Percentiles rank a stretch among this genome's conserved stretches.
phyloP scores from a whole-genome alignment of 2,888 invertebrate genomes.

The Cheilosia impressa region DNA sequence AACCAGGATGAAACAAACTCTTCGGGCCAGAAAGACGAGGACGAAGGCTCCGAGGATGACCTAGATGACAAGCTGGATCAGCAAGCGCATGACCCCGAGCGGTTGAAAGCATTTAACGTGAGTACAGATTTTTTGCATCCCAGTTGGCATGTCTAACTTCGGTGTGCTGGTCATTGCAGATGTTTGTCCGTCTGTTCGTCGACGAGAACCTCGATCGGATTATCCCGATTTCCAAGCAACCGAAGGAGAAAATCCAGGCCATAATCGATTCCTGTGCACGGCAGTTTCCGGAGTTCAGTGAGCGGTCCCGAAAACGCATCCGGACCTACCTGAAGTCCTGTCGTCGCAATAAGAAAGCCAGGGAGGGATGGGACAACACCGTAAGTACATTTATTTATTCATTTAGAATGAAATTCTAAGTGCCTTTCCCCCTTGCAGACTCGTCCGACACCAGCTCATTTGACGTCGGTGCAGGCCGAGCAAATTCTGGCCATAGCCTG shows the following conservation, averaged over 20 bases:
- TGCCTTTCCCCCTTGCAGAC: constrained; percentile 85
- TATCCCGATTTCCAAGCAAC: constrained; percentile 98
- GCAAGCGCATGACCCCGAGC: constrained; percentile 94
- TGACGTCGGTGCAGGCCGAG: constrained; percentile 98
- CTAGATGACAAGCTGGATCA: constrained; percentile 96
- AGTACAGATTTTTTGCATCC: constrained; percentile 81
- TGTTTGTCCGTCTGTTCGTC: constrained; percentile 98
- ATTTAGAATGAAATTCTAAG: background rate
- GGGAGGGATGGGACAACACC: constrained; percentile 95
- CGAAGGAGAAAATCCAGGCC: constrained; percentile 98
- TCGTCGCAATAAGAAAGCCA: constrained; percentile 95
- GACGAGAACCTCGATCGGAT: constrained; percentile 98
- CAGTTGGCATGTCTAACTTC: background rate
- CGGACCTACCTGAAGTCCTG: constrained; percentile 98
- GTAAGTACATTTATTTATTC: constrained; percentile 89
- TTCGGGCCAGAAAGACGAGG: constrained; percentile 94
- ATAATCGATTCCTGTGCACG: constrained; percentile 98
- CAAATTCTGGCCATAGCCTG: constrained; percentile 97
- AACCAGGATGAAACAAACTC: constrained; percentile 94
- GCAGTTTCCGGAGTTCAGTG: constrained; percentile 98
- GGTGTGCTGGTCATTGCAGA: constrained; percentile 85
- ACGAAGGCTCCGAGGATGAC: constrained; percentile 93
- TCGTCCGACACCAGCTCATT: constrained; percentile 97
- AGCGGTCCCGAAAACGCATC: constrained; percentile 96
- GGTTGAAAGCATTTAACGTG: constrained; percentile 98